phyloP scores from a whole-genome alignment of 2,888 invertebrate species.

The Choristoneura rosaceana region DNA sequence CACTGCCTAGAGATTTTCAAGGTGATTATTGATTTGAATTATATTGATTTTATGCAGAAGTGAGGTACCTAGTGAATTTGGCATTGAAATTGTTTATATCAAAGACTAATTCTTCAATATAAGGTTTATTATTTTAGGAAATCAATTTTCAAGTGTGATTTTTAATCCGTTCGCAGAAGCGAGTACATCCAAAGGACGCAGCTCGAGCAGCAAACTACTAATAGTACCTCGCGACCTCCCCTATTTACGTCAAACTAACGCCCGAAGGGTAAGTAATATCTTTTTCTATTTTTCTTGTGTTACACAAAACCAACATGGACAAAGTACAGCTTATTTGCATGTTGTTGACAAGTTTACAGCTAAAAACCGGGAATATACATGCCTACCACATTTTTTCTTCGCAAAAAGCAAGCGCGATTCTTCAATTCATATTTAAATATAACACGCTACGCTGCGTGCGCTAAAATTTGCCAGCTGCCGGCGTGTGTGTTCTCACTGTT shows the following conservation, averaged over 20 bases:
- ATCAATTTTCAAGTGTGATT: conserved; percentile 12
- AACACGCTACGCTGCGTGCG: no score
- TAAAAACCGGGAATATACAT: neutral
- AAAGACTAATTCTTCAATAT: neutral
- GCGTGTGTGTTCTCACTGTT: no score
- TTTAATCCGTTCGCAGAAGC: conserved; percentile 64
- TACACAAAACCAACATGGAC: no score
- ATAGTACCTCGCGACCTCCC: conserved; percentile 81
- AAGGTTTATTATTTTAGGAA: neutral
- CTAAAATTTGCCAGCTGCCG: no score
- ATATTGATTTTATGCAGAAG: neutral
- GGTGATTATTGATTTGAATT: conserved; percentile 52
- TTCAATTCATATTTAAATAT: no score
- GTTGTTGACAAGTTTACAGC: neutral
- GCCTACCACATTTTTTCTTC: no score
- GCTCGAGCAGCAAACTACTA: conserved; percentile 73
- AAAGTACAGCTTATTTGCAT: no score
- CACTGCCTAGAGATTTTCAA: conserved; percentile 71
- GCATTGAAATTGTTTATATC: neutral
- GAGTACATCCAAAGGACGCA: conserved; percentile 71
- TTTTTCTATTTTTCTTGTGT: neutral
- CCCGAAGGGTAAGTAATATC: conserved; percentile 71
- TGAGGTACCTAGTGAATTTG: neutral
- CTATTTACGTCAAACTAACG: conserved; percentile 83
- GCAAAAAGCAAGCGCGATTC: no score